Evolutionary conservation across 23 tunicate species (phyloP), one percentile per base, ranked within the genome.

Genomic region (Diplosoma virens): DNA sequence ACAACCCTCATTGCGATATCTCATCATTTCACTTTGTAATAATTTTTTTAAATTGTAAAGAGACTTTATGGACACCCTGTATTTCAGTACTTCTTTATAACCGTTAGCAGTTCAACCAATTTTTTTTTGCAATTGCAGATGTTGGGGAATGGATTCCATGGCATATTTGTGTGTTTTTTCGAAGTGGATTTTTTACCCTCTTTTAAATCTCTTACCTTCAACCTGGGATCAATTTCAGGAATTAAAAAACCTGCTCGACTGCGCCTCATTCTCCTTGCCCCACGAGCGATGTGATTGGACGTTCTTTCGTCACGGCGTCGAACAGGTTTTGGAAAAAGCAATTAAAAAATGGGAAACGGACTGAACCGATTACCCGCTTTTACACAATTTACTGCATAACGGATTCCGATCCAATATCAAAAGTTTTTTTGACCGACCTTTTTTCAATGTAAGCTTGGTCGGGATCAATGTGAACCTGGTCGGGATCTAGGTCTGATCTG

Each of bases 171-270:
- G 78, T 61, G 33, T 25, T 24, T 48, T 72, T 33, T 72, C 78
- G 22, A 72, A 72, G 27, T 72, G 78, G 78, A 26, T 72, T 23
- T 72, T 72, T 35, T 21, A 18, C 33, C 78, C 25, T 5, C 78
- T 72, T 17, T 4, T 6, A 3, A 32, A 4, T 5, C 4, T 72
- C 2, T 4, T 72, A 6, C 78, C 78, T 9, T 17, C 28, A n/a
- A 7, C 78, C 22, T 72, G 78, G 78, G 9, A 47, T 4, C 60
- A 72, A 17, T 25, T 9, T 34, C 41, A 7, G 14, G 33, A 72
- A 30, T 5, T 72, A 22, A 47, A 3, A 17, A 47, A 24, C 36
- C 16, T 72, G 2, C 33, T 72, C 7, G 22, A 20, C 1, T 72
- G 78, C 35, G 4, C 78, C 2, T 11, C 20, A 7, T 16, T 22